Evolutionary conservation across 1,140 invertebrate species (phyloP), one percentile per base, ranked within the genome.

Genomic region (Sminthurides bifidus): DNA sequence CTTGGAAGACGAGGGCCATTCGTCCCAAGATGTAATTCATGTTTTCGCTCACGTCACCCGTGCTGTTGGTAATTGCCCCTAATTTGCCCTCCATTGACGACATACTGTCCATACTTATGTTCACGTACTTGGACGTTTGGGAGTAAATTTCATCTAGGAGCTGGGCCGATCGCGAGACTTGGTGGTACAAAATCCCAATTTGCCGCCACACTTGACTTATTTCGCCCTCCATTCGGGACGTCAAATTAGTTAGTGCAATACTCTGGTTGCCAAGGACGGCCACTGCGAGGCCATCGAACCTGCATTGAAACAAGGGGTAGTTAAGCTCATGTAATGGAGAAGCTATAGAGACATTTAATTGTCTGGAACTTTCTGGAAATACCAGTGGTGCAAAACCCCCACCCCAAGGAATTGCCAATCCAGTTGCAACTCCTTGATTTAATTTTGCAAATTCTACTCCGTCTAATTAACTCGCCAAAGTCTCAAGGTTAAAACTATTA

Each of bases 111-210:
- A 57, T 14, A 48, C 41, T 46, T 31, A 81, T 83, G 69, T 85
- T 89, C 21, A 89, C 83, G 66, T 89, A 89, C 38, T 75, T 75
- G 62, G 83, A 81, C 19, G 85, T 87, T 66, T 85, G 83, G 57
- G 81, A 76, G 69, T 89, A 82, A n/a, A 88, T 73, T 50, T 79
- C 76, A 49, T 83, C 81, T 3, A 92, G 69, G 2, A 83, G 76
- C 38, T 78, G 77, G 8, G 83, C 81, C 66, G 80, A 89, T 46
- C 82, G 78, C 17, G 78, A 81, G 65, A 91, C 80, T 67, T 89
- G 84, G 58, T 84, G 79, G 68, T 88, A 84, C 84, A 92, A 87
- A 17, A 87, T 85, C 55, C 85, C 84, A 61, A 89, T 87, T 71
- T 87, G 85, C 17, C 84, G 71, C 86, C 86, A 89, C 1, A 90